Evolutionary conservation across 2,888 invertebrate species (phyloP), one percentile per base, ranked within the genome.

Genomic region (Piscicola geometra): DNA sequence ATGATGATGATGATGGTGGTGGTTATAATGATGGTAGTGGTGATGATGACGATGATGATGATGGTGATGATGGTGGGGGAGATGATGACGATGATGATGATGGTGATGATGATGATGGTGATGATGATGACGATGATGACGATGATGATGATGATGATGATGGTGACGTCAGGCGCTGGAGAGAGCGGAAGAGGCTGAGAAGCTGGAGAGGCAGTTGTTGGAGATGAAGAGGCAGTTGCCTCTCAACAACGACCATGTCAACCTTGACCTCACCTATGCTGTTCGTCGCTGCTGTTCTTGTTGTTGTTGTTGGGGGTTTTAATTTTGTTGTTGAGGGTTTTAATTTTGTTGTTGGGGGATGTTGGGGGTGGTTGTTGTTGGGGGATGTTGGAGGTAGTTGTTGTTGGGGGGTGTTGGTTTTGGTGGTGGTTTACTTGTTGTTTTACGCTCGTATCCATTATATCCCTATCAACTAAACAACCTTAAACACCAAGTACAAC

Each of bases 141-240:
- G 25, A 64, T 64, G 30, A 64, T 64, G 25, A 30, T 69, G 70
- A 5, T 33, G 2, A 69, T 35, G 9, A 18, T 69, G 64, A 64
- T 64, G 64, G 67, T 25, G 72, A 67, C 79, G 78, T n/a, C 76
- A 87, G 86, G 90, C 94, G 0, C 86, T 98, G 69, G 92, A 93
- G 75, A 93, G 95, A 84, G 98, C 98, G 0, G 96, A 97, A 85
- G 98, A 99, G 85, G 96, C 98, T 0, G 94, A 95, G 0, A 90
- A 93, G 12, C 90, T 96, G 82, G 98, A 99, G 85, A 88, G 94
- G 76, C 92, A 92, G 79, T 87, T 98, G 71, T 93, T 94, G 78
- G 89, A 93, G 76, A 90, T 94, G 85, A 92, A 96, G 80, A 97
- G 97, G 85, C 95, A 98, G 84, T 82, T 85, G 76, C 92, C 92